These are phyloP conservation scores for Rapana venosa DNA, from an alignment of 2,888 invertebrate species.

Conservation along the genomic window DNA sequence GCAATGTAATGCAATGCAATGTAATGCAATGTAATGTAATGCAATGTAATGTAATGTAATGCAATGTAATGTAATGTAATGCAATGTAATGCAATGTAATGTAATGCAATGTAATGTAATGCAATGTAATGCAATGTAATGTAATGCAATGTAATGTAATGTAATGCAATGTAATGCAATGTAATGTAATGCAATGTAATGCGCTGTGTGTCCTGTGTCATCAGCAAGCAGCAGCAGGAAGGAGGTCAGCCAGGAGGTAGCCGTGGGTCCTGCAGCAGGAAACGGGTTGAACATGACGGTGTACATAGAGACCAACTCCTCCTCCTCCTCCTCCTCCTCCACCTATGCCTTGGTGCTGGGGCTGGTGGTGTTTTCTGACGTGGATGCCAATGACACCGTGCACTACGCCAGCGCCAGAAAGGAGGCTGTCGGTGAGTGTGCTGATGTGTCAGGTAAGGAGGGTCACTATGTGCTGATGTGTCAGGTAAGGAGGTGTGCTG, in stretches of 20 bases:
- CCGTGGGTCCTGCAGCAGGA: slow-evolving; percentile 27
- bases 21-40: no score
- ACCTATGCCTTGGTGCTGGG: not conserved
- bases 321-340: not conserved
- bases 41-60: no score
- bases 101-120: no score
- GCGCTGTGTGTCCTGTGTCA: not conserved
- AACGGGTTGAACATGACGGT: slow-evolving; percentile 36
- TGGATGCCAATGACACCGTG: slow-evolving; percentile 4
- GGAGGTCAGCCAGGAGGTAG: not conserved
- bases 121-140: no score
- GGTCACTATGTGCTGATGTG: not conserved
- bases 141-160: no score
- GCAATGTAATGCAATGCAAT: no score
- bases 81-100: no score
- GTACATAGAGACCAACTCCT: slow-evolving; percentile 6
- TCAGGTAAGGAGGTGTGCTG: not conserved
- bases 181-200: no score
- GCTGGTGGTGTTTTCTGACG: slow-evolving; percentile 8
- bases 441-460: not conserved
- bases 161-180: no score
- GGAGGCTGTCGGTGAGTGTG: not conserved
- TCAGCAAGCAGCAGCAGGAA: not conserved
- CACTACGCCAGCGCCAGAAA: not conserved
- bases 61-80: no score